These are phyloP conservation scores for Notarius quadriscutis DNA, from an alignment of 2,113 vertebrate genomes.

Conservation along the genomic window DNA sequence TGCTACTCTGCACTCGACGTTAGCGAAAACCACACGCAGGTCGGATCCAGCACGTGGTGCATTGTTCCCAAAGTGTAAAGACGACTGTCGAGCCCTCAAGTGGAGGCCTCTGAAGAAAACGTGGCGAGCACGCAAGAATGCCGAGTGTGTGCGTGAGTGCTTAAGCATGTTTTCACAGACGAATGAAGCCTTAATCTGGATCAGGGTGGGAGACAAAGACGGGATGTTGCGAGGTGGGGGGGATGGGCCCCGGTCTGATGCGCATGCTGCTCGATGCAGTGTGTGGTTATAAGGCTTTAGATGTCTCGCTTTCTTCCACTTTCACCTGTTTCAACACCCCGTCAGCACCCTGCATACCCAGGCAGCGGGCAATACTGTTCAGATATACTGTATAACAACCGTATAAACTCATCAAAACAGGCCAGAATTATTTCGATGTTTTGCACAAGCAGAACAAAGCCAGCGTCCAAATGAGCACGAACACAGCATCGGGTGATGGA, in stretches of 20 bases:
- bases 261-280: slow-evolving; percentile 10
- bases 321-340: not conserved
- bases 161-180: slow-evolving; percentile 58
- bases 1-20: too few relatives aligned
- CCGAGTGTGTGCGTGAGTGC: not conserved
- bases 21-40: not conserved
- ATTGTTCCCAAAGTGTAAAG: slow-evolving; percentile 1
- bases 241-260: not conserved
- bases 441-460: not conserved
- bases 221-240: slow-evolving; percentile 16
- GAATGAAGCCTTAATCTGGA: slow-evolving; percentile 62
- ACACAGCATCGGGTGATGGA: not conserved
- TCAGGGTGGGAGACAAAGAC: slow-evolving; percentile 52
- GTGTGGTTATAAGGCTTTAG: not conserved
- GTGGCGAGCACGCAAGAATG: not conserved
- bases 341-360: not conserved
- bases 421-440: too few relatives aligned
- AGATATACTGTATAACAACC: not conserved
- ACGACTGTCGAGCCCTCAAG: not conserved
- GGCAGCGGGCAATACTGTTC: not conserved
- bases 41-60: not conserved
- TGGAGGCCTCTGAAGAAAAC: slow-evolving; percentile 9
- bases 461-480: not conserved
- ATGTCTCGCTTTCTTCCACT: not conserved
- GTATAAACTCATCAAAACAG: not conserved